A percentile compares a stretch with the other conserved stretches of the same genome.
Evolutionary conservation across 2,888 invertebrate genomes (phyloP).

Genomic region (Pherbina coryleti): DNA sequence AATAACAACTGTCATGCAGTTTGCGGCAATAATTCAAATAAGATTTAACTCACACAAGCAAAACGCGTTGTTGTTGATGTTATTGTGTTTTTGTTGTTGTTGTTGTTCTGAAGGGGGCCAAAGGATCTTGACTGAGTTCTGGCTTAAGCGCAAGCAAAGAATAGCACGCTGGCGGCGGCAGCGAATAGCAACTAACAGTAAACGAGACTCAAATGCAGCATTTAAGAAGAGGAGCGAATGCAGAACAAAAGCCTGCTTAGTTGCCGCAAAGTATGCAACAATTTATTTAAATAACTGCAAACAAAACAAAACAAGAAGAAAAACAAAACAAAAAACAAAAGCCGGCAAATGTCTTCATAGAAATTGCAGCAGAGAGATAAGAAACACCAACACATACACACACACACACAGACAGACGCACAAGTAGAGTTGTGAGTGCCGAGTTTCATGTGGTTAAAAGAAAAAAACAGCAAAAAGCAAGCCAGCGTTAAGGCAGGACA

Average conservation of each 20-base stretch:
- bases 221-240: constrained; percentile 17
- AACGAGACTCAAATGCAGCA: constrained; percentile 14
- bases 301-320: constrained; percentile 40
- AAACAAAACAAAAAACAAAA: neutral
- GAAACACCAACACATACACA: constrained; percentile 50
- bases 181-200: constrained; percentile 21
- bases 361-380: constrained; percentile 45
- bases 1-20: constrained; percentile 55
- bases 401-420: neutral
- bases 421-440: neutral
- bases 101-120: neutral
- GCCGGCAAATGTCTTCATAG: constrained; percentile 25
- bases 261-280: constrained; percentile 65
- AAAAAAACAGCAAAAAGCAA: neutral
- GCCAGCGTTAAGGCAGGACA: constrained; percentile 2
- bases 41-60: constrained; percentile 58
- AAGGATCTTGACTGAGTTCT: neutral
- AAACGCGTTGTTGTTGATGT: neutral
- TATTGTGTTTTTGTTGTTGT: neutral
- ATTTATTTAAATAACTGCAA: constrained; percentile 58
- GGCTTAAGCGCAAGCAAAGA: neutral
- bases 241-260: constrained; percentile 46
- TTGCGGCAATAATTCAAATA: constrained; percentile 65
- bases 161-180: neutral
- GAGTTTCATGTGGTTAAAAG: neutral